These are phyloP conservation scores for Drosophila equinoxialis DNA, from an alignment of 1,140 invertebrate genomes.

Conservation along the genomic window DNA sequence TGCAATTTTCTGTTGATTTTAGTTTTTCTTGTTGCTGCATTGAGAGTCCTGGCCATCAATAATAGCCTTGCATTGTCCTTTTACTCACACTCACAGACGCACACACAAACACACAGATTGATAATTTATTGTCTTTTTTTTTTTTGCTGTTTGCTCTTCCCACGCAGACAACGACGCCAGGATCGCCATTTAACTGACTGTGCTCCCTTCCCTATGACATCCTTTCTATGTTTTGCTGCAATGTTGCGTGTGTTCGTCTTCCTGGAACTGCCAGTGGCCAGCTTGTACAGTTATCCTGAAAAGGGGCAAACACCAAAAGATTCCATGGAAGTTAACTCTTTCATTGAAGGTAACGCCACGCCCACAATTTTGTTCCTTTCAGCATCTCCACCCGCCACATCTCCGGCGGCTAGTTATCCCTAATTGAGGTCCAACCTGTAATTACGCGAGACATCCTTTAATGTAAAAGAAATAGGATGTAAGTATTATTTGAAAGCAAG, in stretches of 20 bases:
- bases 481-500: neutral
- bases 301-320: neutral
- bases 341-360: neutral
- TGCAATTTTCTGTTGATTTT: slow-evolving; percentile 42
- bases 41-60: slow-evolving; percentile 46
- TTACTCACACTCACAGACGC: slow-evolving; percentile 43
- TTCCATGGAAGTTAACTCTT: neutral
- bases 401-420: neutral
- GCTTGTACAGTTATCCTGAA: neutral
- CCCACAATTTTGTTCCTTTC: neutral
- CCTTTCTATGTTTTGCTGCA: neutral
- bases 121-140: slow-evolving; percentile 64
- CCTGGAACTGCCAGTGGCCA: neutral
- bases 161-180: slow-evolving; percentile 51
- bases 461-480: neutral
- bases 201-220: neutral
- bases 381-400: neutral
- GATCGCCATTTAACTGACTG: slow-evolving; percentile 18
- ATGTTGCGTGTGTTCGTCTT: slow-evolving; percentile 6
- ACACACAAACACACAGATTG: neutral
- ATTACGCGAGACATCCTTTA: neutral
- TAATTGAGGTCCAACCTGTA: neutral
- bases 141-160: slow-evolving; percentile 62
- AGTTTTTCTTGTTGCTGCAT: neutral
- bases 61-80: slow-evolving; percentile 69